Evolutionary conservation across 1,140 invertebrate genomes (phyloP).

Genomic region (Atta cephalotes): DNA sequence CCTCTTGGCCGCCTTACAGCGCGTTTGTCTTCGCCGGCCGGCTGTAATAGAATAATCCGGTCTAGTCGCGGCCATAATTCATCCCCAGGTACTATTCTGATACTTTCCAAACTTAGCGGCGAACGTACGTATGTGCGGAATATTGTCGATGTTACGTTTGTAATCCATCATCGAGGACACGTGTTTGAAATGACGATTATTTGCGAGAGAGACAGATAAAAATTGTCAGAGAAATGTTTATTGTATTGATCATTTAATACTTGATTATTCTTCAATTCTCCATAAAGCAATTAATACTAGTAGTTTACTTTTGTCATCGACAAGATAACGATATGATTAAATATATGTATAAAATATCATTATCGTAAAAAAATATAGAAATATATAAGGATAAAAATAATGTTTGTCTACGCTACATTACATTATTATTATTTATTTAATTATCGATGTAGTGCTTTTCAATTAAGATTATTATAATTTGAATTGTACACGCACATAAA

Average conservation of each 20-base stretch:
- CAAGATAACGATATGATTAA: background rate
- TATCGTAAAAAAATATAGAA: background rate
- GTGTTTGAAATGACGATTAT: background rate
- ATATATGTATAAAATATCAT: background rate
- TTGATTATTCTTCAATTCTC: too few species aligned
- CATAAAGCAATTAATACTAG: background rate
- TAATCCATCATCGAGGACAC: background rate
- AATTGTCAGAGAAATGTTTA: background rate
- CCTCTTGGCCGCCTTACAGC: conserved; percentile 27
- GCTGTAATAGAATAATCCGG: conserved; percentile 51
- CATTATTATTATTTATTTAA: conserved; percentile 10
- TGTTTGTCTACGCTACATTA: background rate
- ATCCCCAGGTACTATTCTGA: conserved; percentile 24
- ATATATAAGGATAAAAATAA: background rate
- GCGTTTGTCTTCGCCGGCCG: conserved; percentile 48
- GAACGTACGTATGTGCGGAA: conserved; percentile 2
- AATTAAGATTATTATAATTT: background rate
- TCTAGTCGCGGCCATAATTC: conserved; percentile 39
- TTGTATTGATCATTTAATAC: background rate
- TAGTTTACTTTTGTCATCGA: background rate
- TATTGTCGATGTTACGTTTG: conserved; percentile 4
- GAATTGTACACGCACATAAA: background rate
- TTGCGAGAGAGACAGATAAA: background rate
- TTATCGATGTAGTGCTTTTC: background rate
- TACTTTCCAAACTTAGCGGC: conserved; percentile 34